phyloP scores from a whole-genome alignment of 1,140 invertebrate species.

The Melanaphis sacchari region DNA sequence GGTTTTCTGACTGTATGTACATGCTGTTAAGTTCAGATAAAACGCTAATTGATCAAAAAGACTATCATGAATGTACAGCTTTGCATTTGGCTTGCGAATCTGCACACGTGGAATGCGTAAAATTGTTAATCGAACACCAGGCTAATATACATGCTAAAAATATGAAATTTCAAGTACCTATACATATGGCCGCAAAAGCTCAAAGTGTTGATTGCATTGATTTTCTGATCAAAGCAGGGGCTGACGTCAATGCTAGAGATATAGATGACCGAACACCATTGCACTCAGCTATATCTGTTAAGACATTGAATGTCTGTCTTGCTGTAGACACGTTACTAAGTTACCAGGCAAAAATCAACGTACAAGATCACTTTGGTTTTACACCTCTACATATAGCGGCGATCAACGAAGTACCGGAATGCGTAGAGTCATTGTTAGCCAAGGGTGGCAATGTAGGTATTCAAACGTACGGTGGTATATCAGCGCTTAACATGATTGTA shows the following conservation, averaged over 20 bases:
- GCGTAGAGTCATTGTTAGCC: constrained; percentile 81
- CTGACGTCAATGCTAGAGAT: constrained; percentile 78
- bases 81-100: constrained; percentile 80
- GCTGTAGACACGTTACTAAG: constrained; percentile 76
- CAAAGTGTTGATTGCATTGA: constrained; percentile 81
- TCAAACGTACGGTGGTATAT: constrained; percentile 81
- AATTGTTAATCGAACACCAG: constrained; percentile 73
- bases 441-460: constrained; percentile 85
- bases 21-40: constrained; percentile 60
- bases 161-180: constrained; percentile 76
- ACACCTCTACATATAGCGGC: constrained; percentile 88
- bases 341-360: constrained; percentile 82
- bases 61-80: constrained; percentile 68
- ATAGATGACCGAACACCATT: constrained; percentile 78
- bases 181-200: constrained; percentile 78
- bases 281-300: constrained; percentile 79
- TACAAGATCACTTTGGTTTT: constrained; percentile 86
- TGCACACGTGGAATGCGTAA: constrained; percentile 74
- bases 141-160: constrained; percentile 76
- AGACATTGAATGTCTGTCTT: constrained; percentile 76
- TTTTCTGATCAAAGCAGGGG: constrained; percentile 74
- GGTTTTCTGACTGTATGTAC: constrained; percentile 72
- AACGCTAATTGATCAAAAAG: constrained; percentile 59
- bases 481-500: constrained; percentile 80
- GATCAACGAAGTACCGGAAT: constrained; percentile 80